These are phyloP conservation scores for Calvadosia cruxmelitensis DNA, from an alignment of 30 jellyfish, hydroid and myxozoan species.

Conservation along the genomic window DNA sequence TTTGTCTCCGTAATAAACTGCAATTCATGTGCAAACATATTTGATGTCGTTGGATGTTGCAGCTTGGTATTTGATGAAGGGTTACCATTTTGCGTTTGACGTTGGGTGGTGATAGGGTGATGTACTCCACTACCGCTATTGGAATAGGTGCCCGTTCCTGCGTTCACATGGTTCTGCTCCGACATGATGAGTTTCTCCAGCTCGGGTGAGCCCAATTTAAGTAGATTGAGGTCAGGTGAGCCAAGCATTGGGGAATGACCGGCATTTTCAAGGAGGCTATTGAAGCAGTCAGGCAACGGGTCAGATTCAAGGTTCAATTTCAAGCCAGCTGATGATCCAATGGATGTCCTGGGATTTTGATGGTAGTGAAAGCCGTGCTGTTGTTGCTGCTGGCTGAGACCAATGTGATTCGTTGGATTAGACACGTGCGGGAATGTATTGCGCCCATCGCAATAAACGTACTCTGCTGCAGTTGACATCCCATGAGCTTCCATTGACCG, in stretches of 20 bases:
- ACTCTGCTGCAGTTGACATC: background rate
- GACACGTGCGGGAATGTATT: too few relatives aligned
- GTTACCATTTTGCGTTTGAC: conserved; percentile 7
- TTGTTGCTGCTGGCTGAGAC: too few relatives aligned
- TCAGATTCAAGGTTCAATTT: conserved; percentile 30
- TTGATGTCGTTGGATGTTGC: conserved; percentile 21
- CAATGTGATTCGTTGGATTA: too few relatives aligned
- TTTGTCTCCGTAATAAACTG: conserved; percentile 58
- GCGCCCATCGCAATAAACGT: background rate
- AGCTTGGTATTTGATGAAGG: conserved; percentile 5
- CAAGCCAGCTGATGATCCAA: conserved; percentile 21
- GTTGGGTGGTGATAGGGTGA: background rate
- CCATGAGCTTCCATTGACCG: background rate
- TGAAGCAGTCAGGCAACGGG: conserved; percentile 38
- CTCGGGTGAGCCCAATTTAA: conserved; percentile 57
- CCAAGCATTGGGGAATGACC: conserved; percentile 62
- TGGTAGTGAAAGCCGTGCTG: too few relatives aligned
- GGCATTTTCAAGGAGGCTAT: conserved; percentile 1
- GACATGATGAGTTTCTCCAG: conserved; percentile 56
- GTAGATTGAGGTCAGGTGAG: conserved; percentile 57
- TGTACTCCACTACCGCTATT: background rate
- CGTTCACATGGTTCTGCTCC: conserved; percentile 14
- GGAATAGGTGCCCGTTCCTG: background rate
- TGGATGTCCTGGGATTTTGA: too few relatives aligned
- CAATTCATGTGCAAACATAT: conserved; percentile 31